Evolutionary conservation across 2,888 invertebrate species (phyloP).

Genomic region (Shargacucullia verbasci): DNA sequence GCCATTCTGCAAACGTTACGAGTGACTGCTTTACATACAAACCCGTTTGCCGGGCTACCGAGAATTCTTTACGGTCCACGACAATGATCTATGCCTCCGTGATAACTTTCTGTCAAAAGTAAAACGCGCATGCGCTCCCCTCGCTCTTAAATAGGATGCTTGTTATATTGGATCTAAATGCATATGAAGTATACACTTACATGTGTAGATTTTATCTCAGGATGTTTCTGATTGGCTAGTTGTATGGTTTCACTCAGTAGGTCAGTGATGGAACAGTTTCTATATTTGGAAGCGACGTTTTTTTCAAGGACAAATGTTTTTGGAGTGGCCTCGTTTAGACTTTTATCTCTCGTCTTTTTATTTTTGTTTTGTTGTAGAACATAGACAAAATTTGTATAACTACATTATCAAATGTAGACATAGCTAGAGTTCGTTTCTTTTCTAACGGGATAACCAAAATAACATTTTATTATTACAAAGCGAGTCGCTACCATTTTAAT

Average conservation of each 20-base stretch:
- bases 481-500: slow-evolving; percentile 31
- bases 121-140: slow-evolving; percentile 35
- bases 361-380: too few species aligned
- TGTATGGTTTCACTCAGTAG: slow-evolving; percentile 27
- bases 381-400: too few species aligned
- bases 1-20: slow-evolving; percentile 65
- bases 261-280: slow-evolving; percentile 32
- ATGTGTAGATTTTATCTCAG: slow-evolving; percentile 30
- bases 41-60: slow-evolving; percentile 77
- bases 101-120: slow-evolving; percentile 63
- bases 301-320: slow-evolving; percentile 33
- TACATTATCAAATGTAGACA: too few species aligned
- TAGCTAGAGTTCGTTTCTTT: background rate
- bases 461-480: slow-evolving; percentile 18
- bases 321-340: background rate
- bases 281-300: slow-evolving; percentile 1
- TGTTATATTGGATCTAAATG: slow-evolving; percentile 31
- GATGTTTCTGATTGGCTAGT: slow-evolving; percentile 9
- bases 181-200: too few species aligned
- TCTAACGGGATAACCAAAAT: too few species aligned
- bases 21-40: slow-evolving; percentile 64
- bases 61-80: slow-evolving; percentile 73
- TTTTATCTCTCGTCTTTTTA: too few species aligned
- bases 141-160: slow-evolving; percentile 36
- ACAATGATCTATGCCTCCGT: slow-evolving; percentile 77